phyloP scores from a whole-genome alignment of 2,888 invertebrate genomes.

The Beris morrisii region DNA sequence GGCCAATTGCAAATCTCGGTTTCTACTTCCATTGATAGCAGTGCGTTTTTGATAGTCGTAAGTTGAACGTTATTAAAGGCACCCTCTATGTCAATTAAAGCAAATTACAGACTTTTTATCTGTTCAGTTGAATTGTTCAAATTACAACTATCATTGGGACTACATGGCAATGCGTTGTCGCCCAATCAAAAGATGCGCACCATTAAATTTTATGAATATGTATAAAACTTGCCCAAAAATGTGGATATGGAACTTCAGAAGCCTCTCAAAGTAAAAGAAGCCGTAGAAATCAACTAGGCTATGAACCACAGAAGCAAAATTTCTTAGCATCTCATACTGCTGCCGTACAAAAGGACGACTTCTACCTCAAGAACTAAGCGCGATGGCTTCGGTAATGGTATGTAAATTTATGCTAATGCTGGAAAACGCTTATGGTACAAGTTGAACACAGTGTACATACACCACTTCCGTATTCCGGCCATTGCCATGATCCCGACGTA shows the following conservation, averaged over 20 bases:
- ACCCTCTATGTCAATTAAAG: no score
- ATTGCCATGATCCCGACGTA: no score
- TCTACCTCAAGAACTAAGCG: slow-evolving; percentile 13
- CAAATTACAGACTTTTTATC: no score
- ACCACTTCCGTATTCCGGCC: background rate
- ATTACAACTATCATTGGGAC: slow-evolving; percentile 7
- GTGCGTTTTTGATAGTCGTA: no score
- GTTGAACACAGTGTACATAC: background rate
- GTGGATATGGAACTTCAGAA: background rate
- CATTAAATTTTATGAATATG: slow-evolving; percentile 27
- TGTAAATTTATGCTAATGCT: slow-evolving; percentile 36
- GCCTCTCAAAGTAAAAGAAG: slow-evolving; percentile 5
- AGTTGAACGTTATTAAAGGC: no score
- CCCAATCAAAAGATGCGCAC: slow-evolving; percentile 24
- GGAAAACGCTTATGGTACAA: slow-evolving; percentile 31
- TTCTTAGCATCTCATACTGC: slow-evolving; percentile 10
- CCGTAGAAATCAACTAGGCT: background rate
- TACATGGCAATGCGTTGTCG: slow-evolving; percentile 27
- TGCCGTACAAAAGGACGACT: background rate
- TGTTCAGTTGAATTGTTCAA: no score
- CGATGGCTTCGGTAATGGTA: slow-evolving; percentile 32
- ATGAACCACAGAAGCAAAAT: slow-evolving; percentile 18
- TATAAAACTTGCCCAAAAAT: no score
- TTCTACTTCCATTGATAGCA: no score
- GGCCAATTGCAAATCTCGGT: no score